Base-by-base conservation (phyloP, 1,140 invertebrate species). In the Bradysia coprophila region DNA sequence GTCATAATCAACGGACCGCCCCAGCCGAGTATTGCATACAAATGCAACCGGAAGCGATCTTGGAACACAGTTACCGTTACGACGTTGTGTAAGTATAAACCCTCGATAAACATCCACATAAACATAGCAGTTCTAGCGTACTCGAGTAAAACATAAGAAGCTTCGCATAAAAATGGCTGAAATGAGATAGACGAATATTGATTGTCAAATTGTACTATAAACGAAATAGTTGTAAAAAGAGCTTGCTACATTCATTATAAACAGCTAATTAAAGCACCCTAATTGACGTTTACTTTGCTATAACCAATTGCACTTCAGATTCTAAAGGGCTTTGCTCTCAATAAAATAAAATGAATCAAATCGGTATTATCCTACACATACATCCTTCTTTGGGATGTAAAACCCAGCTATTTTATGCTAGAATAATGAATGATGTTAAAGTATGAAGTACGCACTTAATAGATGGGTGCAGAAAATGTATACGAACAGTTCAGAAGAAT, bases 21-120 rank as follows among this genome's bases (percentile, higher is more conserved):
- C 85, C 87, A 94, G 19, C 87, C 89, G 8, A 86, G 61, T 9
- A 73, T 53, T 40, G 77, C 72, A 59, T 84, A 90, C 3, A 79
- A 59, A 4, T 65, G 59, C 28, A 84, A 75, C 45, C 79, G 75
- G 3, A 77, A 74, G 34, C 75, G 72, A 39, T 79, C 78, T 54
- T 85, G 76, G 52, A 91, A 85, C 0, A 86, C 78, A 1, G 81
- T 76, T 1, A 87, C 76, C 51, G 86, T 81, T 13, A 84, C 75
- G 59, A 86, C 76, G 51, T 87, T 90, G 55, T 93, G 83, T 16
- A 93, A 63, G 53, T 88, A 88, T 15, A 89, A 62, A 1, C 89
- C 88, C 56, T 91, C 88, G 21, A 91, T 78, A 50, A 92, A 89
- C 87, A 92, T 92, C 88, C 88, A 93, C 75, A 84, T 83, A 53